phyloP scores from a whole-genome alignment of 2,888 invertebrate species.

The Mesorhabditis spiculigera region DNA sequence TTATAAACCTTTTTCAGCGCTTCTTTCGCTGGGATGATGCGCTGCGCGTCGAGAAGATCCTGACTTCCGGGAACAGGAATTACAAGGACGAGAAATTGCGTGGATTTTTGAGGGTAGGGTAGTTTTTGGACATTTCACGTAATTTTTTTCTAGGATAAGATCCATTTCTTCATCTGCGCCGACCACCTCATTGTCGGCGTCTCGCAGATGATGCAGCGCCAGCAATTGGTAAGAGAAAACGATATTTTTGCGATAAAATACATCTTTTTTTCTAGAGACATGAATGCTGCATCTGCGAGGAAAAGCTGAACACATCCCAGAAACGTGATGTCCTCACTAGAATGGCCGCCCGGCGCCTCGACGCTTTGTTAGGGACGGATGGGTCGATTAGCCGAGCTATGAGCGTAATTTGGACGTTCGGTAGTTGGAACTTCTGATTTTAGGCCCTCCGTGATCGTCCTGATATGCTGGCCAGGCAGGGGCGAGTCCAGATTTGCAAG shows the following conservation, averaged over 20 bases:
- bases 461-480: background rate
- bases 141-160: too few species aligned
- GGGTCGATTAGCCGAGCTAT: background rate
- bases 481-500: background rate
- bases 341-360: background rate
- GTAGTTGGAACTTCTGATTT: background rate
- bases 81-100: too few species aligned
- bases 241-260: background rate
- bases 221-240: too few species aligned
- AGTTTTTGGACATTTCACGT: too few species aligned
- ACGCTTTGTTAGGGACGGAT: background rate
- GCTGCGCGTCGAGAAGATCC: too few species aligned
- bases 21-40: too few species aligned
- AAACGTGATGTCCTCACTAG: background rate
- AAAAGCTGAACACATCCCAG: background rate
- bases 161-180: too few species aligned
- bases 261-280: background rate
- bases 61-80: too few species aligned
- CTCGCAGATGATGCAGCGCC: too few species aligned
- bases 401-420: background rate
- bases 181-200: too few species aligned
- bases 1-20: too few species aligned
- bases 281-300: constrained; percentile 4
- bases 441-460: background rate
- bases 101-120: too few species aligned